phyloP scores from a whole-genome alignment of 1,140 invertebrate genomes.

The Ips typographus region DNA sequence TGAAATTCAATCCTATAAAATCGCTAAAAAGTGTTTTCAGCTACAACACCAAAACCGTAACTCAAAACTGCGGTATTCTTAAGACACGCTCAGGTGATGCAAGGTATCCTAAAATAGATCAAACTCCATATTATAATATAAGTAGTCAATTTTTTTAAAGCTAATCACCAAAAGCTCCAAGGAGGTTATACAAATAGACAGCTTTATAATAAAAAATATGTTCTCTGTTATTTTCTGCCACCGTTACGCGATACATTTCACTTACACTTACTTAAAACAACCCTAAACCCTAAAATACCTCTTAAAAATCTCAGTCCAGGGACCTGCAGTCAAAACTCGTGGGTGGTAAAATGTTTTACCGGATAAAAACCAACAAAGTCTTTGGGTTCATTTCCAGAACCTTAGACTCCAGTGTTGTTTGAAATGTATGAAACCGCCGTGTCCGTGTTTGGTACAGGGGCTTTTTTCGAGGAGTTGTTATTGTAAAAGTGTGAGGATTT shows the following conservation, averaged over 20 bases:
- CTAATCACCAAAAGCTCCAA: conserved; percentile 30
- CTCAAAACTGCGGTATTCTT: conserved; percentile 2
- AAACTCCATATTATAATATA: conserved; percentile 14
- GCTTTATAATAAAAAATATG: conserved; percentile 24
- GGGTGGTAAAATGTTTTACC: conserved; percentile 3
- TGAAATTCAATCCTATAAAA: neutral
- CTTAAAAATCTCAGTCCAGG: conserved; percentile 22
- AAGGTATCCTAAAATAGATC: conserved; percentile 20
- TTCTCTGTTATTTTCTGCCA: conserved; percentile 27
- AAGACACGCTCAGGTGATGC: conserved; percentile 38
- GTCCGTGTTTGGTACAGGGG: conserved; percentile 62
- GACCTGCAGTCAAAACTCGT: conserved; percentile 2
- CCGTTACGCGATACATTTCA: conserved; percentile 22
- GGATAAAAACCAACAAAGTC: conserved; percentile 7
- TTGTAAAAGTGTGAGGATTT: conserved; percentile 78
- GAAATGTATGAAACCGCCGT: conserved; percentile 78
- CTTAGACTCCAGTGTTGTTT: conserved; percentile 60
- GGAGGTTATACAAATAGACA: conserved; percentile 18
- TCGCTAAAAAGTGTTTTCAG: neutral
- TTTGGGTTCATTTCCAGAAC: conserved; percentile 41
- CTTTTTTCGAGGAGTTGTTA: conserved; percentile 63
- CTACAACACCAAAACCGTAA: conserved; percentile 11
- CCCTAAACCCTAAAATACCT: neutral
- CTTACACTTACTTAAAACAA: conserved; percentile 5
- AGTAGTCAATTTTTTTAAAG: conserved; percentile 21